phyloP scores from a whole-genome alignment of 2,888 invertebrate genomes.

The Oscheius sp. region DNA sequence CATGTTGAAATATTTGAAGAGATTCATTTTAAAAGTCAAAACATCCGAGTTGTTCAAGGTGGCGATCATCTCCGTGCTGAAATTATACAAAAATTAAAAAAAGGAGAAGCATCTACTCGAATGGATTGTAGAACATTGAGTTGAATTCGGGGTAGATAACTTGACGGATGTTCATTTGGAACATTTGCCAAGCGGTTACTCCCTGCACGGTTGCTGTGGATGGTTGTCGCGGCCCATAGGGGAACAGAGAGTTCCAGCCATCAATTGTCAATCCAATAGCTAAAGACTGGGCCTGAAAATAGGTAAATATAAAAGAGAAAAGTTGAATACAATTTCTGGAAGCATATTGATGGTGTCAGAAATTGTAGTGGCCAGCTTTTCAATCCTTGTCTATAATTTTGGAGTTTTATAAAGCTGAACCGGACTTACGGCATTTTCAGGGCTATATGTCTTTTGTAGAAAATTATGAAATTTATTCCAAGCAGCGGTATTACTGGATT shows the following conservation, averaged over 20 bases:
- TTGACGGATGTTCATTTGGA: not conserved
- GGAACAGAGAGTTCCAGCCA: too few relatives aligned
- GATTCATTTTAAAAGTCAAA: not conserved
- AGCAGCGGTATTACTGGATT: not conserved
- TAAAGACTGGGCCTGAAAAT: too few relatives aligned
- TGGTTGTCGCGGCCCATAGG: not conserved
- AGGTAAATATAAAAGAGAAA: not conserved
- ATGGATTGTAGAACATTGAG: conserved; percentile 6
- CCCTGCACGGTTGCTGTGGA: not conserved
- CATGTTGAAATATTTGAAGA: not conserved
- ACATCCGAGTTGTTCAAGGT: not conserved
- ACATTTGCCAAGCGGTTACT: not conserved
- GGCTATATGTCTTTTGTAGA: not conserved
- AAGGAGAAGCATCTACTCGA: not conserved
- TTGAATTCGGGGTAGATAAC: conserved; percentile 4
- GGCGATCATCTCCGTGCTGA: conserved; percentile 13
- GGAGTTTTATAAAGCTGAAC: too few relatives aligned
- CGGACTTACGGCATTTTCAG: conserved; percentile 1
- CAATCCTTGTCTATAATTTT: conserved; percentile 3
- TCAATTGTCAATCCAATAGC: too few relatives aligned
- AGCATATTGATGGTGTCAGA: not conserved
- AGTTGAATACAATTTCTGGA: not conserved
- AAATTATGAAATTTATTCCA: not conserved
- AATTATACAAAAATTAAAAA: not conserved
- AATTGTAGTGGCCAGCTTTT: conserved; percentile 1